A percentile compares a stretch with the other conserved stretches of the same genome.
These are phyloP conservation scores for Myotis pilosus DNA, from an alignment of 2,797 vertebrate species.

Conservation along the genomic window DNA sequence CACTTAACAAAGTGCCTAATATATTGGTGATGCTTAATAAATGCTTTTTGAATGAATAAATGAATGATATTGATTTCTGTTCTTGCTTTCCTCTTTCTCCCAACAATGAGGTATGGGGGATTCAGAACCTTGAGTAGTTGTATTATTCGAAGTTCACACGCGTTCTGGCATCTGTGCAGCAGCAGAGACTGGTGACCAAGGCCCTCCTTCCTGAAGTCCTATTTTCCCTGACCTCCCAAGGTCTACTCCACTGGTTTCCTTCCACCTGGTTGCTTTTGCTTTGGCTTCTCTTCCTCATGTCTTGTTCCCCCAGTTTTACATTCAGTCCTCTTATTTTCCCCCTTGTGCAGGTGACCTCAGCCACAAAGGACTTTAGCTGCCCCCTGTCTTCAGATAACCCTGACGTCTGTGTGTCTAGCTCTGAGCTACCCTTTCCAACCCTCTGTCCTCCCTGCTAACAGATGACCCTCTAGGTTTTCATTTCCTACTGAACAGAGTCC, in stretches of 20 bases:
- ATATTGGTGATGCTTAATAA: neutral
- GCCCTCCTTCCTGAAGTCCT: neutral
- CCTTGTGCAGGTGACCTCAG: neutral
- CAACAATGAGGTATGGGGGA: neutral
- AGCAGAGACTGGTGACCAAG: neutral
- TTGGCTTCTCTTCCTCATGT: neutral
- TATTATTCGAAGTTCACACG: neutral
- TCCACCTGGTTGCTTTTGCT: neutral
- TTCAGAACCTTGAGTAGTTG: neutral
- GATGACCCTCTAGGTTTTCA: neutral
- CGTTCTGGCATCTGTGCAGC: neutral
- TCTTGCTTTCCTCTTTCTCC: conserved; percentile 10
- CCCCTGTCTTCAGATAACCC: neutral
- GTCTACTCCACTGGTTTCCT: neutral
- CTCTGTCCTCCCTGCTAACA: neutral
- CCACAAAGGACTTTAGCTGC: neutral
- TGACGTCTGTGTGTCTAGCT: neutral
- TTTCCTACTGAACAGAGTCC: neutral
- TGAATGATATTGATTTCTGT: neutral
- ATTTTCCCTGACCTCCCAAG: neutral
- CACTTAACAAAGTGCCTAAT: neutral
- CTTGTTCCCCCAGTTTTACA: neutral
- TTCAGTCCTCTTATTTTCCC: neutral
- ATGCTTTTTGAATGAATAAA: neutral
- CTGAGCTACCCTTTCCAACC: neutral